These are phyloP conservation scores for Drosophila algonquin DNA, from an alignment of 2,888 invertebrate genomes.

Conservation along the genomic window DNA sequence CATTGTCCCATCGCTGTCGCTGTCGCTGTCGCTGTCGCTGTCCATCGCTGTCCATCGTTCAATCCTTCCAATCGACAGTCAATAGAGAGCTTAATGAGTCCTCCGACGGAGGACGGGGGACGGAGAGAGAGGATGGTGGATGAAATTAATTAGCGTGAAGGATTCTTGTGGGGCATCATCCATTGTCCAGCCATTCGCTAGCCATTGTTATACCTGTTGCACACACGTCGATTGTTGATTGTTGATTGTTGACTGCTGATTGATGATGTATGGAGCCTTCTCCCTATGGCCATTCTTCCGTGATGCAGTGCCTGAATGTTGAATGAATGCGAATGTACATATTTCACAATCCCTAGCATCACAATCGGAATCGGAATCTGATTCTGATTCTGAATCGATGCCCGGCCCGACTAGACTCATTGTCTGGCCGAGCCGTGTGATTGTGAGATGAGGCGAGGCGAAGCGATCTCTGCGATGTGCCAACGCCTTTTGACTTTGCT, in stretches of 20 bases:
- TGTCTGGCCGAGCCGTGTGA: conserved; percentile 59
- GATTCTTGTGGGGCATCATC: conserved; percentile 11
- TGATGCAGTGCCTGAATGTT: conserved; percentile 9
- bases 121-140: conserved; percentile 39
- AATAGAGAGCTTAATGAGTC: conserved; percentile 43
- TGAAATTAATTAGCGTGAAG: conserved; percentile 59
- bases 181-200: conserved; percentile 10
- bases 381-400: conserved; percentile 26
- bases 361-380: conserved; percentile 24
- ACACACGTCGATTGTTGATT: conserved; percentile 5
- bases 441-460: conserved; percentile 41
- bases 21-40: no score
- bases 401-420: conserved; percentile 70
- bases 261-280: conserved; percentile 14
- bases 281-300: neutral
- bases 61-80: conserved; percentile 63
- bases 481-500: conserved; percentile 43
- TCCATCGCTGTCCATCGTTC: conserved; percentile 38
- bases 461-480: conserved; percentile 33
- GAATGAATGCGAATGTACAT: conserved; percentile 53
- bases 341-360: conserved; percentile 39
- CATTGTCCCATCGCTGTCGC: conserved; percentile 37
- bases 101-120: conserved; percentile 21
- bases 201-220: conserved; percentile 28
- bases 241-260: conserved; percentile 12